phyloP scores from a whole-genome alignment of 2,113 vertebrate genomes.

The Paralichthys olivaceus region DNA sequence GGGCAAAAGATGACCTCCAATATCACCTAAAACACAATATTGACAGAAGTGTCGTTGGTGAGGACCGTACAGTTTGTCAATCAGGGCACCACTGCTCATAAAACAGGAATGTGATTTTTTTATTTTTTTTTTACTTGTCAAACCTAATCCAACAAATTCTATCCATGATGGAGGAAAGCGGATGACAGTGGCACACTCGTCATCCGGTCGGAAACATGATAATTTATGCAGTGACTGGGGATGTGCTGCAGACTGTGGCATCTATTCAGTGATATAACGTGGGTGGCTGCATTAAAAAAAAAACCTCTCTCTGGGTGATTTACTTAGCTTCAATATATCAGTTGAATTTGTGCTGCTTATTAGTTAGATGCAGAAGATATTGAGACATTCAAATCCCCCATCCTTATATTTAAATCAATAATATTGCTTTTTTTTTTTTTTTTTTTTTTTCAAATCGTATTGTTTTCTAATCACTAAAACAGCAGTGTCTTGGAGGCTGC shows the following conservation, averaged over 20 bases:
- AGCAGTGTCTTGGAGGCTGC: slow-evolving; percentile 32
- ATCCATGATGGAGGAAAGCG: slow-evolving; percentile 15
- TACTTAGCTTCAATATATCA: slow-evolving; percentile 1
- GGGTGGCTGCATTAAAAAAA: slow-evolving; percentile 25
- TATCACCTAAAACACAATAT: too few species aligned
- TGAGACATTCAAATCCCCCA: slow-evolving; percentile 14
- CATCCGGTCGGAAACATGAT: slow-evolving; percentile 39
- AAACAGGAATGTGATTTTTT: slow-evolving; percentile 11
- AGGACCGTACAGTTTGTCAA: slow-evolving; percentile 5
- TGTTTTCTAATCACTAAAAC: not conserved
- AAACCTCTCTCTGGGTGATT: slow-evolving; percentile 5
- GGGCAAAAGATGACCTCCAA: not conserved
- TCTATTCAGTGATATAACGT: slow-evolving; percentile 36
- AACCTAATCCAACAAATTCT: slow-evolving; percentile 34
- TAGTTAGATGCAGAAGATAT: slow-evolving; percentile 5
- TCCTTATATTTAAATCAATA: slow-evolving; percentile 10
- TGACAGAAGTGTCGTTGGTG: not conserved
- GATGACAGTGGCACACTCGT: not conserved
- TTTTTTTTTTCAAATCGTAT: not conserved
- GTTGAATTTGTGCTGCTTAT: slow-evolving; percentile 5
- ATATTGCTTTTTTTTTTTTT: not conserved
- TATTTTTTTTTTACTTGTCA: slow-evolving; percentile 22
- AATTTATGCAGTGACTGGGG: slow-evolving; percentile 65
- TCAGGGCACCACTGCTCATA: not conserved
- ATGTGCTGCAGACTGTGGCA: slow-evolving; percentile 50